These are phyloP conservation scores for Drosophila littoralis DNA, from an alignment of 1,140 invertebrate genomes.

Conservation along the genomic window DNA sequence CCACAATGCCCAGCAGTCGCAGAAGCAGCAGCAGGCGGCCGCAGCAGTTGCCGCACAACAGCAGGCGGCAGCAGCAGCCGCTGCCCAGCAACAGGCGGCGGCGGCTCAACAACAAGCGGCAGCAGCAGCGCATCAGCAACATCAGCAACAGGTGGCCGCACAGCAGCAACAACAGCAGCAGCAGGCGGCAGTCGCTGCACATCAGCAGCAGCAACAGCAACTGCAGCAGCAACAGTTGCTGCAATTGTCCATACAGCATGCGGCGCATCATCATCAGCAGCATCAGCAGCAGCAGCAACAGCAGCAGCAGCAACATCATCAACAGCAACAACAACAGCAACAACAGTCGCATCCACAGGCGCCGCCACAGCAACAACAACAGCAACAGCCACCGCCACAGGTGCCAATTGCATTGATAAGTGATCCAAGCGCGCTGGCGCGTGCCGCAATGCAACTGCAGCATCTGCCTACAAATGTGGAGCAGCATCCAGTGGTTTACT, in stretches of 20 bases:
- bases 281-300: conserved; percentile 69
- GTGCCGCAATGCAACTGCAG: conserved; percentile 81
- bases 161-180: conserved; percentile 68
- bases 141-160: conserved; percentile 68
- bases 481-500: conserved; percentile 84
- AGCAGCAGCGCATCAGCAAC: conserved; percentile 63
- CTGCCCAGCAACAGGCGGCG: conserved; percentile 68
- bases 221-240: conserved; percentile 73
- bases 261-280: conserved; percentile 75
- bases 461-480: conserved; percentile 82
- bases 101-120: conserved; percentile 67
- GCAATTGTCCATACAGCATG: conserved; percentile 74
- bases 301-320: conserved; percentile 67
- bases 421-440: conserved; percentile 77
- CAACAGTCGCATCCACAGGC: conserved; percentile 59
- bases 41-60: conserved; percentile 68
- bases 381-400: conserved; percentile 68
- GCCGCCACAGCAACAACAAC: conserved; percentile 65
- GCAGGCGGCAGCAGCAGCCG: conserved; percentile 61
- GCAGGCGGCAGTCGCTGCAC: conserved; percentile 57
- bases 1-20: conserved; percentile 78
- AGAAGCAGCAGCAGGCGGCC: conserved; percentile 59
- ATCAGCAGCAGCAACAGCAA: conserved; percentile 68
- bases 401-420: conserved; percentile 81
- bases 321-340: conserved; percentile 58